Base-by-base conservation (phyloP, 37 sponge, comb jelly and placozoan genomes). In the Mnemiopsis leidyi region DNA sequence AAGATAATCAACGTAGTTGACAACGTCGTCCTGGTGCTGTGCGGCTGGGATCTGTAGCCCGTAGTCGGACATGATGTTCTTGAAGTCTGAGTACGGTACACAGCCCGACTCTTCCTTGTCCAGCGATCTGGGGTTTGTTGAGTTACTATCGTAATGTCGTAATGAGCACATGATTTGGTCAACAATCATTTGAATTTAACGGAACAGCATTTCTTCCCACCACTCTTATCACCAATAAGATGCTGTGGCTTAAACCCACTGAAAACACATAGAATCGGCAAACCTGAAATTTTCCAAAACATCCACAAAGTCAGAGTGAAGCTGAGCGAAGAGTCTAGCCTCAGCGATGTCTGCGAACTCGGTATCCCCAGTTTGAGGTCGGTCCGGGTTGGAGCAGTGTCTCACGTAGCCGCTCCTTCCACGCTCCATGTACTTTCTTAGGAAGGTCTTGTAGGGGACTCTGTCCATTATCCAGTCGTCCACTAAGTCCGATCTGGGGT, bases 51-150 rank as follows among this genome's bases (percentile, higher is more conserved):
- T 40, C 61, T 85, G 33, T 37, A 85, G 28, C 24, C 90, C 90
- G 90, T 32, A 85, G n/a, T 85, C 90, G 0, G 90, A 85, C 90
- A 85, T 85, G 40, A 85, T 85, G 23, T 85, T 85, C 90, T 40
- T 85, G 48, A 85, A 85, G 61, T 85, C 90, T 20, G 90, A 85
- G 61, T 85, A 85, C 39, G 40, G 61, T 23, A 85, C 35, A 21
- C 90, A 85, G 38, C 90, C 90, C 0, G 25, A 39, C 90, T 85
- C 61, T 0, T 85, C 36, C 1, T 28, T 40, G 39, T 85, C 90
- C 1, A 23, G 48, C 2, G 61, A 40, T 61, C 90, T 85, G 61
- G 1, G 29, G n/a, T n/a, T n/a, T n/a, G n/a, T n/a, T n/a, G n/a
- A n/a, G n/a, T n/a, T n/a, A n/a, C n/a, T n/a, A n/a, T n/a, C n/a